These are phyloP conservation scores for Alethe diademata DNA, from an alignment of 2,113 vertebrate species.

Conservation along the genomic window DNA sequence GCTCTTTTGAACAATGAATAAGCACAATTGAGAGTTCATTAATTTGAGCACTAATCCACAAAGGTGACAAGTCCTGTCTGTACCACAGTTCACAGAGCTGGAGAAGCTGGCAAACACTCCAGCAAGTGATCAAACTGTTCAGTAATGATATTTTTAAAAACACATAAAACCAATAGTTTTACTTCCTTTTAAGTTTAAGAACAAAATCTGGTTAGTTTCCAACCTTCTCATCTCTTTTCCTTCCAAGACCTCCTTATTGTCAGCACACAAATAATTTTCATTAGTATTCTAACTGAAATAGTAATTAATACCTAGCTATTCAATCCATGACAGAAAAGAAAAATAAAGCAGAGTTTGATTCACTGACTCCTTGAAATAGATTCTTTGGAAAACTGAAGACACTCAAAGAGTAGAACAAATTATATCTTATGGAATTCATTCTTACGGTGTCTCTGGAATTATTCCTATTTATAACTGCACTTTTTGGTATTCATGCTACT, in stretches of 20 bases:
- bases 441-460: background rate
- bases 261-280: background rate
- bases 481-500: background rate
- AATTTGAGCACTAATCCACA: background rate
- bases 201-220: background rate
- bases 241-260: background rate
- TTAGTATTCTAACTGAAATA: background rate
- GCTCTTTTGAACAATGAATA: background rate
- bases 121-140: background rate
- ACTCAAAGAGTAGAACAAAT: slow-evolving; percentile 29
- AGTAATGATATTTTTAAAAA: background rate
- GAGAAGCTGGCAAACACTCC: background rate
- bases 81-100: background rate
- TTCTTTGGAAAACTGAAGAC: background rate
- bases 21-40: background rate
- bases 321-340: background rate
- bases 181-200: background rate
- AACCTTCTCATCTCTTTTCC: background rate
- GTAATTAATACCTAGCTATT: slow-evolving; percentile 13
- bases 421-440: background rate
- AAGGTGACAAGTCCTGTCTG: background rate
- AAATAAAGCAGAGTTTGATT: background rate
- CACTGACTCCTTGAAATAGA: background rate
- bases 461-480: background rate
- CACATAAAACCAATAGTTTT: background rate